phyloP scores from a whole-genome alignment of 2,113 vertebrate species.

The Sorex araneus region DNA sequence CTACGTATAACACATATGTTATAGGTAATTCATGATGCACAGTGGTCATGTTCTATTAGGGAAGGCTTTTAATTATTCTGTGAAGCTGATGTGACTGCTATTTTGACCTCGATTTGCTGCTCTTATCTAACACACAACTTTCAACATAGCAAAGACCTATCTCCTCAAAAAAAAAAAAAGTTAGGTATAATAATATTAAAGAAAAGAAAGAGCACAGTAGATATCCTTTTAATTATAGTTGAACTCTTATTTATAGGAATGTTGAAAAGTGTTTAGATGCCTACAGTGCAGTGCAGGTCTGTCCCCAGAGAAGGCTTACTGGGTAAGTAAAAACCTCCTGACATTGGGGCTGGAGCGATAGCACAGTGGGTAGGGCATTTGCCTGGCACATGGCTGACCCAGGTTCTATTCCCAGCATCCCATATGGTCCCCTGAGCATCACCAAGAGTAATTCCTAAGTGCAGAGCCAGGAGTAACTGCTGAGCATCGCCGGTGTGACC shows the following conservation, averaged over 20 bases:
- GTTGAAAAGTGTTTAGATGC: not conserved
- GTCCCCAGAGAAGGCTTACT: not conserved
- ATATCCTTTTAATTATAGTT: not conserved
- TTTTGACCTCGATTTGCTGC: slow-evolving; percentile 10
- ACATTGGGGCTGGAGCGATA: too few relatives aligned
- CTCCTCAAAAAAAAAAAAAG: not conserved
- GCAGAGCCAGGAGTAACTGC: too few relatives aligned
- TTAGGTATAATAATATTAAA: not conserved
- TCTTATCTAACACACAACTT: not conserved
- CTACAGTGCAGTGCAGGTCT: not conserved
- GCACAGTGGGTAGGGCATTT: too few relatives aligned
- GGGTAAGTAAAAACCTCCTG: not conserved
- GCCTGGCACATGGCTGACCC: too few relatives aligned
- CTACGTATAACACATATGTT: too few relatives aligned
- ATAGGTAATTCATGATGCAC: not conserved
- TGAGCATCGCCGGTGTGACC: too few relatives aligned
- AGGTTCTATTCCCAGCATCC: too few relatives aligned
- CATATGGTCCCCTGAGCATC: too few relatives aligned
- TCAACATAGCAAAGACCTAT: not conserved
- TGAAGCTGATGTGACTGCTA: not conserved
- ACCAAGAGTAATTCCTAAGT: too few relatives aligned
- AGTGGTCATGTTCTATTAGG: too few relatives aligned
- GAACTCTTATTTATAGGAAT: not conserved
- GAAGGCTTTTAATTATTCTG: slow-evolving; percentile 1
- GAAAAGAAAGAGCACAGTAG: not conserved